Base-by-base conservation (phyloP, 2,797 vertebrate species). In the Zalophus californianus region DNA sequence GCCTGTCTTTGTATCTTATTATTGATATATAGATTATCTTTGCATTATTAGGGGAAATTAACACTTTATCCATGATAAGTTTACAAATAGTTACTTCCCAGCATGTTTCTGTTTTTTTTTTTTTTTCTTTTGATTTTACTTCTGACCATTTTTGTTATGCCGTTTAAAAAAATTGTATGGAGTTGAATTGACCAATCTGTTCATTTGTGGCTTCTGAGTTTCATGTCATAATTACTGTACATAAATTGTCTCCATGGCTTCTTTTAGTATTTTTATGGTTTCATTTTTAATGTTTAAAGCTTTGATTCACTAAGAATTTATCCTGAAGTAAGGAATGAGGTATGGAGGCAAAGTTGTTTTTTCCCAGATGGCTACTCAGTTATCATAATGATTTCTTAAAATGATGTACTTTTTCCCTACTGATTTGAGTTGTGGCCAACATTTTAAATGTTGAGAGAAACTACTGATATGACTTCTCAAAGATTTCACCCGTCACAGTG, bases 241-340 rank as follows among this genome's bases (percentile, higher is more conserved):
- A 86, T 52, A 94, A 62, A 41, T 94, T 85, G 9, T 58, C 44
- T 18, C 56, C 54, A 18, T 50, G 54, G 18, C 52, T 93, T 86
- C 80, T 93, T 64, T 91, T 66, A 77, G 8, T 86, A 60, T 44
- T 75, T 92, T 90, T 91, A 64, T 86, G 70, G 75, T 60, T 97
- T 90, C 7, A 41, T 21, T 95, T 96, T 86, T 86, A 88, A 84
- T 86, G 5, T 79, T 79, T 96, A 83, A 79, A 48, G 79, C 32
- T 89, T 90, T 95, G 93, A 82, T 82, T 92, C 78, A 66, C 41
- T 84, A 50, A 56, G n/a, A 90, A 54, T 94, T 85, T 90, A 44
- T 92, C 38, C 72, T 92, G 56, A 13, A 92, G 64, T 91, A 90
- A 86, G 52, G 3, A 78, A 29, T 29, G 66, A 73, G 15, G 12